These are phyloP conservation scores for Sylvilagus bachmani DNA, from an alignment of 2,113 vertebrate species.

Conservation along the genomic window DNA sequence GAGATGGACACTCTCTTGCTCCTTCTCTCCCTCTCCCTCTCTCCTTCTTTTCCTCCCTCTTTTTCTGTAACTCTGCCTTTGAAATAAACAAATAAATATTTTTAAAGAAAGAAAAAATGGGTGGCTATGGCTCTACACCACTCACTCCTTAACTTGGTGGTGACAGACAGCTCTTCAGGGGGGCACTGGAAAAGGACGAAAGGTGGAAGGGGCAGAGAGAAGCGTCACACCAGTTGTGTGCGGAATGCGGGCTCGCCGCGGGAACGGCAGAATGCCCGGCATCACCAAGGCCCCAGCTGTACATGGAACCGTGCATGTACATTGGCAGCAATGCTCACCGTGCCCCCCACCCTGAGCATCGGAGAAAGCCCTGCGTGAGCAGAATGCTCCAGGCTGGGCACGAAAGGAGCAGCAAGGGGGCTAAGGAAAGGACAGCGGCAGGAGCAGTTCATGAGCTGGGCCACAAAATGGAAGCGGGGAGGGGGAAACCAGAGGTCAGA, in stretches of 20 bases:
- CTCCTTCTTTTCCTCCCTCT: too few relatives aligned
- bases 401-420: neutral
- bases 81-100: too few relatives aligned
- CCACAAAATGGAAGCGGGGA: neutral
- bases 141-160: neutral
- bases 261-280: neutral
- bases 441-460: neutral
- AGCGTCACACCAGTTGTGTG: neutral
- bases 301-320: neutral
- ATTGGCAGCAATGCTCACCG: neutral
- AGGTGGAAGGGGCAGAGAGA: neutral
- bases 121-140: too few relatives aligned
- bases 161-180: neutral
- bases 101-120: too few relatives aligned
- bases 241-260: fast-evolving
- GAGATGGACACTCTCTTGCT: too few relatives aligned
- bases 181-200: neutral
- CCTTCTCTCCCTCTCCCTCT: too few relatives aligned
- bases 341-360: neutral
- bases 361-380: neutral
- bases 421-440: neutral
- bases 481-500: neutral
- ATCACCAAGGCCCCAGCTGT: neutral
- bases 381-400: neutral
- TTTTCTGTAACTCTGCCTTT: too few relatives aligned